Evolutionary conservation across 2,888 invertebrate species (phyloP), one percentile per base, ranked within the genome.

Genomic region (Caenorhabditis zanzibari): DNA sequence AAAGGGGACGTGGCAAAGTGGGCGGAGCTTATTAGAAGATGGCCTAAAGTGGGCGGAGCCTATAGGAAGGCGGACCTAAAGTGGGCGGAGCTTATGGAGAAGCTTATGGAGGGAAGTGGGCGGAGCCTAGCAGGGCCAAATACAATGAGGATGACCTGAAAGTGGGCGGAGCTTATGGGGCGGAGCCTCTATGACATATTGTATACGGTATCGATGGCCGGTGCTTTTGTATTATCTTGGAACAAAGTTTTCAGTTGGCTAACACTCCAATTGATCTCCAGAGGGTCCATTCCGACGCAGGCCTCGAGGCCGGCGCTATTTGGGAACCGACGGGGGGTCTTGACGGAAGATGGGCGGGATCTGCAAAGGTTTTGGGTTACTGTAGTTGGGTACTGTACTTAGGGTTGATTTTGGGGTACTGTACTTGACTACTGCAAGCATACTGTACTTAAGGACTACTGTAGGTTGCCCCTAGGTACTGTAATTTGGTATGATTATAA

Each of bases 181-280:
- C 24, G 24, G 14, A 26, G 54, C n/a, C 49, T n/a, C n/a, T 52
- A 66, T 26, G 44, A 54, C 68, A 68, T 68, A 38, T 68, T 85
- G 56, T 87, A 91, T 44, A 89, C 85, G 14, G 91, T 91, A 66
- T 91, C 88, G 64, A 91, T 90, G 26, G 85, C 83, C 9, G 91
- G 87, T 6, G 87, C 85, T 66, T 87, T 86, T 19, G 84, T 71
- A 56, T 88, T 71, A 59, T 88, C 88, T 71, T 91, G 90, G 86
- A 91, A 91, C 12, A 88, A 74, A 10, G 88, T 85, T 47, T 90
- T 87, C 66, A 91, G 82, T 24, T 88, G 86, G n/a, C 86, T 80
- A 6, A 91, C 91, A 64, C 89, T 89, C 91, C 91, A 91, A 71
- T 89, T 90, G 69, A 91, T 91, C 82, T 91, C 89, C 66, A 90